Conservation (phyloP, 2,888 invertebrate genomes). For the Ormyrus thymus region DNA sequence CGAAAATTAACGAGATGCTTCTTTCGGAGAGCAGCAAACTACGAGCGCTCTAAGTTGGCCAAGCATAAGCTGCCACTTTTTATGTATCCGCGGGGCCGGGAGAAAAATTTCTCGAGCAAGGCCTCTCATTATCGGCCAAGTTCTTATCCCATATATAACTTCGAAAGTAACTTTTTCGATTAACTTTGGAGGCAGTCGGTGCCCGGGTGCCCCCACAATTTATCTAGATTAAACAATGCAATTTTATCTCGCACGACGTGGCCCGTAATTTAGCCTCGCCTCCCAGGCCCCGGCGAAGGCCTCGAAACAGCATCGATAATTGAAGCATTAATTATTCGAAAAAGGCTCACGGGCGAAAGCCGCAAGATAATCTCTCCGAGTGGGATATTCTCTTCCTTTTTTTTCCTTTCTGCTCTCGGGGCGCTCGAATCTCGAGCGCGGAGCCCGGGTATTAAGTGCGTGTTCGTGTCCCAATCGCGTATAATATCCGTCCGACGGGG, state of each 20-base stretch:
- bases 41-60: too few species aligned
- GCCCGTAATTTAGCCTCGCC: slow-evolving; percentile 45
- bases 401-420: too few species aligned
- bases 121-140: too few species aligned
- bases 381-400: slow-evolving; percentile 4
- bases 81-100: too few species aligned
- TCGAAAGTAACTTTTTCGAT: slow-evolving; percentile 36
- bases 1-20: too few species aligned
- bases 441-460: slow-evolving; percentile 53
- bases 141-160: slow-evolving; percentile 12
- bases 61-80: too few species aligned
- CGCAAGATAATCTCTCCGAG: slow-evolving; percentile 38
- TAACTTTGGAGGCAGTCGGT: slow-evolving; percentile 1
- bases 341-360: slow-evolving; percentile 14
- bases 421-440: slow-evolving; percentile 35
- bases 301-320: slow-evolving; percentile 31
- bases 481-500: slow-evolving; percentile 32
- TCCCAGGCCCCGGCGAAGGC: not conserved
- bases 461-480: slow-evolving; percentile 37
- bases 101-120: too few species aligned
- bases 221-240: slow-evolving; percentile 47
- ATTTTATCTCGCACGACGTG: slow-evolving; percentile 18
- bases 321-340: slow-evolving; percentile 55
- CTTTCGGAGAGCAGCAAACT: too few species aligned
- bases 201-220: not conserved